Conservation (phyloP, 1,140 invertebrate genomes). For the Hylyphantes graminicola region DNA sequence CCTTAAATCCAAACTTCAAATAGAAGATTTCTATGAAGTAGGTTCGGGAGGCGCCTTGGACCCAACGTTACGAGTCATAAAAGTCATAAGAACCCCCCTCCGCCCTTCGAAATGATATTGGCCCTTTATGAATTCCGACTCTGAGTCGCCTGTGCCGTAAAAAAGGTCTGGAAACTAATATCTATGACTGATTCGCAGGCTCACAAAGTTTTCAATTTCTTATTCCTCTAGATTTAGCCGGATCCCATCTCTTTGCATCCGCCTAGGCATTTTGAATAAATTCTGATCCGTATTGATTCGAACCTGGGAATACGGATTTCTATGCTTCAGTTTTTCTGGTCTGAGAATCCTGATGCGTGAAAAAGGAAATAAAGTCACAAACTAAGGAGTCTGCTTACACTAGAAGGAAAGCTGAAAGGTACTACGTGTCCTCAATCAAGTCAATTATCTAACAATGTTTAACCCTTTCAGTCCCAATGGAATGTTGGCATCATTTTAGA, state of each 20-base stretch:
- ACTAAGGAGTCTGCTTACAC: too few relatives aligned
- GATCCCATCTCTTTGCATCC: constrained; percentile 12
- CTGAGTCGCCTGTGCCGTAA: constrained; percentile 18
- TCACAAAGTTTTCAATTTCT: constrained; percentile 31
- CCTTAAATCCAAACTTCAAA: constrained; percentile 28
- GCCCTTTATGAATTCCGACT: constrained; percentile 33
- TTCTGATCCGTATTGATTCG: constrained; percentile 30
- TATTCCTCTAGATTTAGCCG: constrained; percentile 17
- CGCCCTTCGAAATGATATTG: constrained; percentile 30
- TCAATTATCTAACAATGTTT: too few relatives aligned
- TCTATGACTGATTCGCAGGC: constrained; percentile 30
- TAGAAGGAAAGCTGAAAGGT: too few relatives aligned
- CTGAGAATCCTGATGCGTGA: too few relatives aligned
- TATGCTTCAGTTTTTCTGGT: too few relatives aligned
- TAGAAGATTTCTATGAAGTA: not conserved
- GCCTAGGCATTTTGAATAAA: constrained; percentile 27
- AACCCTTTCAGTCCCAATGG: too few relatives aligned
- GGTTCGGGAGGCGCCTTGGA: constrained; percentile 18
- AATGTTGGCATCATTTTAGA: too few relatives aligned
- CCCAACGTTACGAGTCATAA: constrained; percentile 17
- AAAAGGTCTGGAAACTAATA: constrained; percentile 17
- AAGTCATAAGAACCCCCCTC: constrained; percentile 24
- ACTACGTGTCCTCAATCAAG: too few relatives aligned
- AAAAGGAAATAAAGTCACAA: too few relatives aligned
- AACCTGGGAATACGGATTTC: not conserved